Percentiles rank a stretch among this genome's conserved stretches.
phyloP scores from a whole-genome alignment of 2,797 vertebrate genomes.

The Sebastes diploproa region DNA sequence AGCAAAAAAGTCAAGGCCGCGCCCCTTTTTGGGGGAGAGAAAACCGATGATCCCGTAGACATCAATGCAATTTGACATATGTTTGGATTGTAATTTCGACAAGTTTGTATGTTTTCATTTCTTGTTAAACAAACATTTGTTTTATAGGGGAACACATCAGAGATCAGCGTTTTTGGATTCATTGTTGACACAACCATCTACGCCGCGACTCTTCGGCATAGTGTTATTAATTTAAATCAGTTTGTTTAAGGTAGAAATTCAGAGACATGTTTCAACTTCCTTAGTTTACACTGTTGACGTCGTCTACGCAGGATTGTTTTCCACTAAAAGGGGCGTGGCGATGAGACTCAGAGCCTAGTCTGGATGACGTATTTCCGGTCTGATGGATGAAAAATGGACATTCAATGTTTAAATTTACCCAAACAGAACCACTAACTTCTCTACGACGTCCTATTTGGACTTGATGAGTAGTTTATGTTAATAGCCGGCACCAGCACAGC shows the following conservation, averaged over 20 bases:
- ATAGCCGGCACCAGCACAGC: neutral
- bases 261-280: no score
- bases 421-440: neutral
- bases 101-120: accelerated
- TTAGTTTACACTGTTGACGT: no score
- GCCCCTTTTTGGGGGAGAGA: no score
- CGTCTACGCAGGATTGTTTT: neutral
- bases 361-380: no score
- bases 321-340: neutral
- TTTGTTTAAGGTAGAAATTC: neutral
- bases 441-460: neutral
- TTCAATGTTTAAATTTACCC: neutral
- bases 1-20: no score
- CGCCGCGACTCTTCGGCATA: neutral
- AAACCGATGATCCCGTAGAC: no score
- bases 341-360: neutral
- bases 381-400: neutral
- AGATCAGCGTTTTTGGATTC: neutral
- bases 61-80: no score
- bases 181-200: accelerated
- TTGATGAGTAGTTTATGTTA: neutral
- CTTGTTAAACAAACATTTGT: no score
- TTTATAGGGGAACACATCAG: neutral
- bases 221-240: neutral
- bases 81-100: no score